Conservation (phyloP, 2,888 invertebrate species). For the Ormyrus labotus region DNA sequence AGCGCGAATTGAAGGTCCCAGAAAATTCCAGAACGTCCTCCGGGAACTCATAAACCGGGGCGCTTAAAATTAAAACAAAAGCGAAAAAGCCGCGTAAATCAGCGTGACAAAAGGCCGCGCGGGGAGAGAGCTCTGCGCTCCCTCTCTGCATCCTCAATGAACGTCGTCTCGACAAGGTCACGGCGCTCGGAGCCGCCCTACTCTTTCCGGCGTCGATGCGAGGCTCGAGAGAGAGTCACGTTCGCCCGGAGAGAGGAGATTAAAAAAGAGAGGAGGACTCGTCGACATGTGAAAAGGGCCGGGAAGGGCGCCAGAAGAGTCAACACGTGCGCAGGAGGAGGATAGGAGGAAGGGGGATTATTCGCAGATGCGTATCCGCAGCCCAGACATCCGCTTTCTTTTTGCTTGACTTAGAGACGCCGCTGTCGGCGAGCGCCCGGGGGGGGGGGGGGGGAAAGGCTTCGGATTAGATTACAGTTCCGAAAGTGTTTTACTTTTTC, state of each 20-base stretch:
- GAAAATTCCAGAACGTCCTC: too few species aligned
- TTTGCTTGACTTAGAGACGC: conserved; percentile 11
- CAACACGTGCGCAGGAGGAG: conserved; percentile 20
- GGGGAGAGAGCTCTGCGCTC: neutral
- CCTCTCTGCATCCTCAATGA: conserved; percentile 35
- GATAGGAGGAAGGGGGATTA: conserved; percentile 35
- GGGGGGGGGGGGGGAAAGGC: conserved; percentile 12
- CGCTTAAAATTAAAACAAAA: conserved; percentile 18
- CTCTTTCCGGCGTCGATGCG: neutral
- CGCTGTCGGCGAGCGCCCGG: too few species aligned
- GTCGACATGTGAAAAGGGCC: conserved; percentile 38
- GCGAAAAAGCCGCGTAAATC: neutral
- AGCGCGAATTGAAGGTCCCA: too few species aligned
- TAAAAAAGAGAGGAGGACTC: conserved; percentile 43
- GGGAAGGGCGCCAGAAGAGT: conserved; percentile 26
- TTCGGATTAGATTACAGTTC: conserved; percentile 43
- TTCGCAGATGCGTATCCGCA: conserved; percentile 39
- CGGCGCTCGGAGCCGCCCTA: conserved; percentile 31
- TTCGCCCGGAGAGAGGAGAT: conserved; percentile 50
- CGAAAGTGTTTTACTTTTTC: conserved; percentile 41
- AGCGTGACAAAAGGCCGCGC: neutral
- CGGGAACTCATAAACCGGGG: too few species aligned
- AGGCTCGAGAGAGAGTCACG: conserved; percentile 55
- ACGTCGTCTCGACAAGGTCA: conserved; percentile 61
- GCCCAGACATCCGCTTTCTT: conserved; percentile 30